Conservation (phyloP, 2,113 vertebrate species). For the Seriola dumerili region DNA sequence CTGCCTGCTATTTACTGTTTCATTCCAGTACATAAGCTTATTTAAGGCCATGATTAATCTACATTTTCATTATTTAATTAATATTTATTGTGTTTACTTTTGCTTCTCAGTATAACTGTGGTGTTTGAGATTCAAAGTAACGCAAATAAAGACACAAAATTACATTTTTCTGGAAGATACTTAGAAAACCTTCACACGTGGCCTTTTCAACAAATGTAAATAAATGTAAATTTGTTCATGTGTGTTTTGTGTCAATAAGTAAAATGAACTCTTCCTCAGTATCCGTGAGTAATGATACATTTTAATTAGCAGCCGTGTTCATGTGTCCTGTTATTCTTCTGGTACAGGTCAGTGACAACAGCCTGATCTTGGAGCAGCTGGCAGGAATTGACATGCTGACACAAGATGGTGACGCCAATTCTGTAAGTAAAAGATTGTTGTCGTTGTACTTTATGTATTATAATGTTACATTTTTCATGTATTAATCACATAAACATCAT, state of each 20-base stretch:
- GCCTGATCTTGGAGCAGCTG: slow-evolving; percentile 75
- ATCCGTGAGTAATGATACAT: not conserved
- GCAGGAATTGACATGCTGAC: slow-evolving; percentile 73
- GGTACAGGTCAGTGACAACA: slow-evolving; percentile 63
- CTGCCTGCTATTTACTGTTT: not conserved
- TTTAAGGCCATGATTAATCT: not conserved
- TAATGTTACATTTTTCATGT: too few species aligned
- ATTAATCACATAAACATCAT: too few species aligned
- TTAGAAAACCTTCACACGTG: not conserved
- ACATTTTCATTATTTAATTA: not conserved
- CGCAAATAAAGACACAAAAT: not conserved
- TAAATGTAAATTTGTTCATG: not conserved
- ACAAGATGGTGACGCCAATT: slow-evolving; percentile 61
- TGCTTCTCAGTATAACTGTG: not conserved
- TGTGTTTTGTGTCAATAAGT: too few species aligned
- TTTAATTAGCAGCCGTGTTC: not conserved
- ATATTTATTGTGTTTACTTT: not conserved
- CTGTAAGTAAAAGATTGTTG: slow-evolving; percentile 56
- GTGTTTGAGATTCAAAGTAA: not conserved
- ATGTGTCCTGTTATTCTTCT: not conserved
- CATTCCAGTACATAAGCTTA: not conserved
- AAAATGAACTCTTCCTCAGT: not conserved
- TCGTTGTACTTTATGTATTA: not conserved
- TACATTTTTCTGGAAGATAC: not conserved
- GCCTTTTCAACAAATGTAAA: not conserved